Percentiles rank a stretch among this genome's conserved stretches.
These are phyloP conservation scores for Pipistrellus pipistrellus DNA, from an alignment of 2,797 vertebrate species.

Conservation along the genomic window DNA sequence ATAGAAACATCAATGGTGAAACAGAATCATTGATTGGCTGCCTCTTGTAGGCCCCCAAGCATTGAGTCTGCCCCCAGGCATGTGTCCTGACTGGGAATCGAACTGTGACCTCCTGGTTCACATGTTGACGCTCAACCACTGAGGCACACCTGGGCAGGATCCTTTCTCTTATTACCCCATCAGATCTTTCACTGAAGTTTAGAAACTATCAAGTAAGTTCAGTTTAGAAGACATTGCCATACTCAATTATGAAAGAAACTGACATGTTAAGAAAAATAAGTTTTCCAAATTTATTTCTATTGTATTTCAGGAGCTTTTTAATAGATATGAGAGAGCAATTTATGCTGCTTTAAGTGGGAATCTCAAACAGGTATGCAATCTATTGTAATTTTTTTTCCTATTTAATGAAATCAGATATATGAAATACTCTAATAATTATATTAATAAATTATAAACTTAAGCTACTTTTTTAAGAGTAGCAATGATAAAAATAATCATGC, in stretches of 20 bases:
- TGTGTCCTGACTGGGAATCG: too few species aligned
- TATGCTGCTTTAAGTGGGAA: constrained; percentile 97
- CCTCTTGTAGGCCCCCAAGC: too few species aligned
- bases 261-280: constrained; percentile 48
- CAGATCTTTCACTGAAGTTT: constrained; percentile 39
- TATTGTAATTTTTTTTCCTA: background rate
- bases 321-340: constrained; percentile 96
- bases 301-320: constrained; percentile 94
- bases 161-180: background rate
- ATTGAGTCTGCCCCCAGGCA: too few species aligned
- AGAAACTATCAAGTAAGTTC: constrained; percentile 36
- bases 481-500: background rate
- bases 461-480: background rate
- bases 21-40: too few species aligned
- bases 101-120: too few species aligned
- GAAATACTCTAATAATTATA: background rate
- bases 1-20: too few species aligned
- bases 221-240: constrained; percentile 48
- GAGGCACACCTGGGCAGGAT: too few species aligned
- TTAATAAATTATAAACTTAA: constrained; percentile 13
- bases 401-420: background rate
- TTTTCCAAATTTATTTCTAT: constrained; percentile 54
- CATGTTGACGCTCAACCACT: too few species aligned
- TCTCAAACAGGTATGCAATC: constrained; percentile 93
- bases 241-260: constrained; percentile 27